A percentile compares a stretch with the other conserved stretches of the same genome.
phyloP scores from a whole-genome alignment of 2,797 vertebrate genomes.

The Bradypus variegatus region DNA sequence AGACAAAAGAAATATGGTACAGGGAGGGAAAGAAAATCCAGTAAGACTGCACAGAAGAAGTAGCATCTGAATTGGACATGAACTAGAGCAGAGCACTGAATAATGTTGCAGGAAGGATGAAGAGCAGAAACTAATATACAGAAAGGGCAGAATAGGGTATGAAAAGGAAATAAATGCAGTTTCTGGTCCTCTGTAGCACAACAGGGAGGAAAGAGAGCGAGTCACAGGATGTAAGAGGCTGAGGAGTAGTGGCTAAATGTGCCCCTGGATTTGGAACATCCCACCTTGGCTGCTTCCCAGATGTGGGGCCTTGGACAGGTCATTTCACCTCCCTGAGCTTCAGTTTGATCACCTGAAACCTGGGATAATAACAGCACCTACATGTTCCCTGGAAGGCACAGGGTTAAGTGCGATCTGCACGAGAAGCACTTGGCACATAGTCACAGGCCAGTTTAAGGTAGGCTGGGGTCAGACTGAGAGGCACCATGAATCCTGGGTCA shows the following conservation, averaged over 20 bases:
- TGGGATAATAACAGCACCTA: background rate
- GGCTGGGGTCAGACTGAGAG: background rate
- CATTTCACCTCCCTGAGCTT: background rate
- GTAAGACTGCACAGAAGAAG: background rate
- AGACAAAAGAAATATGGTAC: rapidly evolving
- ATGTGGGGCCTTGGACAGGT: no score
- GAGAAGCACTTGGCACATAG: background rate
- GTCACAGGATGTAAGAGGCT: no score
- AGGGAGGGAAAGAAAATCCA: background rate
- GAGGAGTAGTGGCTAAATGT: background rate
- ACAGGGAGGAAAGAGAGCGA: background rate
- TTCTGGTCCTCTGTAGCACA: no score
- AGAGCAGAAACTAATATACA: rapidly evolving
- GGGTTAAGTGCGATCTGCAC: background rate
- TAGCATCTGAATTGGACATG: background rate
- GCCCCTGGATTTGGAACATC: background rate
- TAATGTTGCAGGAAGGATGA: background rate
- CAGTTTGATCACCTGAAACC: background rate
- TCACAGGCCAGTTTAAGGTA: background rate
- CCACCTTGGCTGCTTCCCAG: background rate
- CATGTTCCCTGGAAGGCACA: background rate
- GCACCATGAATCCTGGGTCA: background rate
- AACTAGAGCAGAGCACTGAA: background rate
- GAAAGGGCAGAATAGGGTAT: rapidly evolving
- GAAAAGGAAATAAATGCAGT: rapidly evolving